These are phyloP conservation scores for Papilio glaucus DNA, from an alignment of 1,140 invertebrate genomes.

Conservation along the genomic window DNA sequence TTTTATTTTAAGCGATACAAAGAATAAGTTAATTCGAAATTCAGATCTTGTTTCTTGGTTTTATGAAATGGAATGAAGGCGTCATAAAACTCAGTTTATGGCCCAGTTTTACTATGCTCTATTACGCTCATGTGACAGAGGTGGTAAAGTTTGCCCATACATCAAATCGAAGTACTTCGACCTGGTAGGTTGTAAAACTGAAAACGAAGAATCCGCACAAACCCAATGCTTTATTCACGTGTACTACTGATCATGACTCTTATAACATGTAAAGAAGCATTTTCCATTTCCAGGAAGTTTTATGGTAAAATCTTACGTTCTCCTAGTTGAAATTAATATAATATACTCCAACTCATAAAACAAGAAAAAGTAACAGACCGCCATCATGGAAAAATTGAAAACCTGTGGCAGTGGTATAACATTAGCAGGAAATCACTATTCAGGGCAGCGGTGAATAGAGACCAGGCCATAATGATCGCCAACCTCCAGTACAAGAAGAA, in stretches of 20 bases:
- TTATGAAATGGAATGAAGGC: background rate
- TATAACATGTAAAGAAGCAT: no score
- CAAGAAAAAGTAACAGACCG: no score
- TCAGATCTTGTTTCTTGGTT: background rate
- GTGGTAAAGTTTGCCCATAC: slow-evolving; percentile 7
- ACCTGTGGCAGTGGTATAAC: no score
- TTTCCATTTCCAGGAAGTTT: no score
- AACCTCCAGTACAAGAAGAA: no score
- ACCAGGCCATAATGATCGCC: no score
- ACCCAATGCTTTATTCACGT: background rate
- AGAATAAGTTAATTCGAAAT: background rate
- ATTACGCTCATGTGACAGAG: slow-evolving; percentile 6
- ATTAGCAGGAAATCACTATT: no score
- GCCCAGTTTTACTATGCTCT: slow-evolving; percentile 2
- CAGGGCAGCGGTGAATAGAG: no score
- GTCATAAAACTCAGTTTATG: slow-evolving; percentile 6
- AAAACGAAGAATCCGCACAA: background rate
- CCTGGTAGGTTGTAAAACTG: background rate
- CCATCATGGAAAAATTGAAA: no score
- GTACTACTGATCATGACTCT: background rate
- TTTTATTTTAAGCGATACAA: background rate
- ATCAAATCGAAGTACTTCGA: background rate
- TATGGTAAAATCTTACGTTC: no score
- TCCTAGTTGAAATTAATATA: no score
- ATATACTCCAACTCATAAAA: no score